These are phyloP conservation scores for Cryptotis parvus DNA, from an alignment of 2,113 vertebrate species.

Conservation along the genomic window DNA sequence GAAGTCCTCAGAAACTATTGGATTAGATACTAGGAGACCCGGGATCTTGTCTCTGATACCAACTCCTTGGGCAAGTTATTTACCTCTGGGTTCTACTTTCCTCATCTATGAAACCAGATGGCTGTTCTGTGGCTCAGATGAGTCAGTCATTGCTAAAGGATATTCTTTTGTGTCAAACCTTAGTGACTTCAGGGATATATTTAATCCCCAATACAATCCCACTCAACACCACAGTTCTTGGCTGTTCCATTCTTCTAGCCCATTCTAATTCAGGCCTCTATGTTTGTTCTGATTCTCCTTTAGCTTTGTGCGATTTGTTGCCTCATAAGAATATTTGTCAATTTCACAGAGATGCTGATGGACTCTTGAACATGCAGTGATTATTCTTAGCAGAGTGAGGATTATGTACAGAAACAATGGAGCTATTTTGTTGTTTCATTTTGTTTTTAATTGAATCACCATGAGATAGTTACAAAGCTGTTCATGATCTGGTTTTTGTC, in stretches of 20 bases:
- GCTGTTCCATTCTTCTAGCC: background rate
- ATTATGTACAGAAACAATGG: background rate
- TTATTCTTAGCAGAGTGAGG: background rate
- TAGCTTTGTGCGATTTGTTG: background rate
- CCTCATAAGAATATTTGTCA: background rate
- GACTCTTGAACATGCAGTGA: background rate
- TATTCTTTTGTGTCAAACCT: background rate
- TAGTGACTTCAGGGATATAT: background rate
- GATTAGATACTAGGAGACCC: background rate
- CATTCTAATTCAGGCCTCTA: background rate
- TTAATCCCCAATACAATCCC: background rate
- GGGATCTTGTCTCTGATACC: background rate
- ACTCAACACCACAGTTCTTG: too few relatives aligned
- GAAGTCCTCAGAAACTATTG: background rate
- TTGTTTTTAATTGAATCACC: too few relatives aligned
- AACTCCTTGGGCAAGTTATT: background rate
- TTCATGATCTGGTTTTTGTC: too few relatives aligned
- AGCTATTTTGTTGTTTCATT: too few relatives aligned
- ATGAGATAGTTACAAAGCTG: too few relatives aligned
- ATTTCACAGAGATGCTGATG: background rate
- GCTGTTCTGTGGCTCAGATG: background rate
- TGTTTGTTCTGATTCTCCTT: background rate
- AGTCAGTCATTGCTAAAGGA: background rate
- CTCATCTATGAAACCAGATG: constrained; percentile 3
- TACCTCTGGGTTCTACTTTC: background rate